Evolutionary conservation across 1,140 invertebrate genomes (phyloP).

Genomic region (Ganaspis sp.): DNA sequence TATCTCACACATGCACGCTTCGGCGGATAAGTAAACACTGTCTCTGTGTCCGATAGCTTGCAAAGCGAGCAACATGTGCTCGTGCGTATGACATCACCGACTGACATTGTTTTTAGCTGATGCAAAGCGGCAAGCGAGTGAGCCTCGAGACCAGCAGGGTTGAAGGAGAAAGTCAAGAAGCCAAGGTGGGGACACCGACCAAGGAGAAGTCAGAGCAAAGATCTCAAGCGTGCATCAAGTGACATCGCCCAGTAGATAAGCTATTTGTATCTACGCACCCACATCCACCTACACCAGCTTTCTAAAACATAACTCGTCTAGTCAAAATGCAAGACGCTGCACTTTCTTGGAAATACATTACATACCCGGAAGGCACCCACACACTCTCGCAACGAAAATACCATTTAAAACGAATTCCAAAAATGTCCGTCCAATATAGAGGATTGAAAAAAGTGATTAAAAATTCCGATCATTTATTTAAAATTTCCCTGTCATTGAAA

Average conservation of each 20-base stretch:
- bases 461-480: too few species aligned
- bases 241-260: slow-evolving; percentile 3
- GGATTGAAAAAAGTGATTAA: too few species aligned
- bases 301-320: slow-evolving; percentile 1
- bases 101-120: slow-evolving; percentile 5
- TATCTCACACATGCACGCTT: slow-evolving; percentile 2
- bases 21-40: neutral
- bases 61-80: slow-evolving; percentile 9
- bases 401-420: too few species aligned
- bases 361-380: neutral
- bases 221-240: neutral
- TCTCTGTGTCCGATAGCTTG: neutral
- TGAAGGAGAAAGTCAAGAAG: neutral
- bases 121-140: neutral
- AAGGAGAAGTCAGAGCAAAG: neutral
- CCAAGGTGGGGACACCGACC: too few species aligned
- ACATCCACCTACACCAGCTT: neutral
- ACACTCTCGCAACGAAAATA: neutral
- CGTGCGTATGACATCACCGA: neutral
- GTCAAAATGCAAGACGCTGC: neutral
- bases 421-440: too few species aligned
- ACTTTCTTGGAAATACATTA: slow-evolving; percentile 37
- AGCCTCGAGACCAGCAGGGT: neutral
- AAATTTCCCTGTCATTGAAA: too few species aligned
- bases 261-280: slow-evolving; percentile 1